Evolutionary conservation across 2,113 vertebrate species (phyloP).

Genomic region (Urocynchramus pylzowi): DNA sequence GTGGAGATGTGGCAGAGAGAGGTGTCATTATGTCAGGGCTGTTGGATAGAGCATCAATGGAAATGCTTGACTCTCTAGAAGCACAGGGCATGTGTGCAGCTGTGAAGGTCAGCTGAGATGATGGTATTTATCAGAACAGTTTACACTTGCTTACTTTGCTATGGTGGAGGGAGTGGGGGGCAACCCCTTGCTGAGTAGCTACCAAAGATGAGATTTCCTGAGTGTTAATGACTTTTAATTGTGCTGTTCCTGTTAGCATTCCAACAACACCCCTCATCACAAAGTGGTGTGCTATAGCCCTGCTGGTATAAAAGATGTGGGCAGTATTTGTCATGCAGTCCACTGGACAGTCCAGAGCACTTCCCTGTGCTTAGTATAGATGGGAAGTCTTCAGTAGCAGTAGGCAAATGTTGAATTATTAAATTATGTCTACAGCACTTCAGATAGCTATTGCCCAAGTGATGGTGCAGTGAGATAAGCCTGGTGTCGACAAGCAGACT

Average conservation of each 20-base stretch:
- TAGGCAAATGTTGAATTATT: conserved; percentile 33
- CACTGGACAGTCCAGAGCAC: not conserved
- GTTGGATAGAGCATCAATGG: not conserved
- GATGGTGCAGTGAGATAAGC: conserved; percentile 1
- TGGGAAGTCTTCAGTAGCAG: not conserved
- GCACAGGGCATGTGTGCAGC: not conserved
- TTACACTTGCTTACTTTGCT: not conserved
- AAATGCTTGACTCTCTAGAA: not conserved
- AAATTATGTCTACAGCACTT: conserved; percentile 44
- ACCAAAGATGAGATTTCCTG: not conserved
- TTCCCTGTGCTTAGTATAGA: not conserved
- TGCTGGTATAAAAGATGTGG: not conserved
- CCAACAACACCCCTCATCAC: not conserved
- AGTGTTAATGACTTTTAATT: not conserved
- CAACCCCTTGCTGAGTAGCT: not conserved
- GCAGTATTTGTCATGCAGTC: not conserved
- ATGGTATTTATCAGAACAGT: not conserved
- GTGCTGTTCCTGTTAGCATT: not conserved
- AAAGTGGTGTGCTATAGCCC: not conserved
- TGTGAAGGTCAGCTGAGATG: not conserved
- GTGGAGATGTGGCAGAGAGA: not conserved
- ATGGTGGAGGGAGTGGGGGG: no score
- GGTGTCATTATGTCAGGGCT: not conserved
- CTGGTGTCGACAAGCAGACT: not conserved
- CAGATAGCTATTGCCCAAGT: conserved; percentile 16